A percentile compares a stretch with the other conserved stretches of the same genome.
These are phyloP conservation scores for Desoria tigrina DNA, from an alignment of 2,888 invertebrate species.

Conservation along the genomic window DNA sequence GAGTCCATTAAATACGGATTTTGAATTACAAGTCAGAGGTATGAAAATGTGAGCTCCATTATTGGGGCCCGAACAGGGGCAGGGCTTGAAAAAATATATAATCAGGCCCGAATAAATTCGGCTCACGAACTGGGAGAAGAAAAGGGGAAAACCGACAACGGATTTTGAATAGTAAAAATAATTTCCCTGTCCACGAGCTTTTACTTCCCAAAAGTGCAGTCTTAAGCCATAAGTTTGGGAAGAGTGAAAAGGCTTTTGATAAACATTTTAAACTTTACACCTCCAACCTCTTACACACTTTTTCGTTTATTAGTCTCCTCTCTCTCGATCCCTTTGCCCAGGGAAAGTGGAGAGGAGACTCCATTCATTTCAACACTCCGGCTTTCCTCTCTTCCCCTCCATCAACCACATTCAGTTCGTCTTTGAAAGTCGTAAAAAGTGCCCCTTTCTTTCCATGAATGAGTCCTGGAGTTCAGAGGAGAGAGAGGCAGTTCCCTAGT, in stretches of 20 bases:
- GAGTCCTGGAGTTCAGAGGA: neutral
- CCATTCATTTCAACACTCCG: constrained; percentile 12
- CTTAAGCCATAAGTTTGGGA: neutral
- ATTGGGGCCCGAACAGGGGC: neutral
- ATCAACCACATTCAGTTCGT: constrained; percentile 12
- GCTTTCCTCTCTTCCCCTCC: constrained; percentile 12
- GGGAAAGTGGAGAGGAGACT: too few relatives aligned
- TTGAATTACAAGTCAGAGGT: too few relatives aligned
- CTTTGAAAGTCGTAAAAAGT: constrained; percentile 6
- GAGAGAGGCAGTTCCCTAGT: neutral
- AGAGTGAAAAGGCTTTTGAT: constrained; percentile 14
- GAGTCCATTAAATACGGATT: too few relatives aligned
- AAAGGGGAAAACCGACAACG: neutral
- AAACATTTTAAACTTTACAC: constrained; percentile 22
- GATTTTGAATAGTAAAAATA: constrained; percentile 5
- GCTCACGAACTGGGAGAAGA: neutral
- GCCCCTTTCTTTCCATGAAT: constrained; percentile 6
- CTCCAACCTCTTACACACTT: neutral
- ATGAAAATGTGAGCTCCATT: too few relatives aligned
- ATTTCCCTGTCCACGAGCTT: constrained; percentile 1
- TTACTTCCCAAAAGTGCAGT: neutral
- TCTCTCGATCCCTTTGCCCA: neutral
- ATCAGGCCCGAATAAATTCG: neutral
- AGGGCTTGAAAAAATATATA: neutral
- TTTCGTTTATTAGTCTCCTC: constrained; percentile 11